phyloP scores from a whole-genome alignment of 2,888 invertebrate genomes.

The Drosophila paucipuncta region DNA sequence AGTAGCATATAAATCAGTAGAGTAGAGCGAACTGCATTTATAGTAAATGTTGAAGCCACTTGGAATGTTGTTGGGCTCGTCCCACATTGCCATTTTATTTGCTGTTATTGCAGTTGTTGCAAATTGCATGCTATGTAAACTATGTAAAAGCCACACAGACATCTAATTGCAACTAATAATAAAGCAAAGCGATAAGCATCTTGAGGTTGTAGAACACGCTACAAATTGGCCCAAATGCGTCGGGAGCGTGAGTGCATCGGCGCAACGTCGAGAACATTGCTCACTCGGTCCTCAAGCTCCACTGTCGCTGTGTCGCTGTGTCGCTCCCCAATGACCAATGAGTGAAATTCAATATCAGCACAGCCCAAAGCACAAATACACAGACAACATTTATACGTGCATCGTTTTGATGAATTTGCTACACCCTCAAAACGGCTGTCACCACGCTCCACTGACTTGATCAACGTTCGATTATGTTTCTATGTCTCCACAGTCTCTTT shows the following conservation, averaged over 20 bases:
- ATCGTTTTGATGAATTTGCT: conserved; percentile 46
- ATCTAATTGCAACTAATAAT: conserved; percentile 81
- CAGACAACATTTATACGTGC: not conserved
- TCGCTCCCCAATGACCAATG: conserved; percentile 17
- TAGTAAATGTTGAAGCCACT: conserved; percentile 39
- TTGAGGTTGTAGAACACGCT: conserved; percentile 48
- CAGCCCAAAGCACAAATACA: conserved; percentile 5
- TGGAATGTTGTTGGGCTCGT: conserved; percentile 34
- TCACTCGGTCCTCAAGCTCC: conserved; percentile 18
- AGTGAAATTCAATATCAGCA: conserved; percentile 66
- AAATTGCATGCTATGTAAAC: conserved; percentile 68
- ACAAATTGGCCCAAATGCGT: conserved; percentile 65
- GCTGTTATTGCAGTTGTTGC: conserved; percentile 10
- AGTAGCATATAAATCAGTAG: conserved; percentile 65
- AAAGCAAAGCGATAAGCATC: conserved; percentile 73
- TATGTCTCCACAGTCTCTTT: conserved; percentile 60
- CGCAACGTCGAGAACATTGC: conserved; percentile 38
- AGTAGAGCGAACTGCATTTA: conserved; percentile 48
- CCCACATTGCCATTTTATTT: conserved; percentile 25
- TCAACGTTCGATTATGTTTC: conserved; percentile 48
- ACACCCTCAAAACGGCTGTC: conserved; percentile 79
- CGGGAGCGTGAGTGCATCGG: conserved; percentile 40
- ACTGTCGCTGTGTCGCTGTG: not conserved
- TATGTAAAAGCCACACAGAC: conserved; percentile 62
- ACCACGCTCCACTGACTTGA: conserved; percentile 69